Base-by-base conservation (phyloP, 2,888 invertebrate species). In the Coleophora flavipennella region DNA sequence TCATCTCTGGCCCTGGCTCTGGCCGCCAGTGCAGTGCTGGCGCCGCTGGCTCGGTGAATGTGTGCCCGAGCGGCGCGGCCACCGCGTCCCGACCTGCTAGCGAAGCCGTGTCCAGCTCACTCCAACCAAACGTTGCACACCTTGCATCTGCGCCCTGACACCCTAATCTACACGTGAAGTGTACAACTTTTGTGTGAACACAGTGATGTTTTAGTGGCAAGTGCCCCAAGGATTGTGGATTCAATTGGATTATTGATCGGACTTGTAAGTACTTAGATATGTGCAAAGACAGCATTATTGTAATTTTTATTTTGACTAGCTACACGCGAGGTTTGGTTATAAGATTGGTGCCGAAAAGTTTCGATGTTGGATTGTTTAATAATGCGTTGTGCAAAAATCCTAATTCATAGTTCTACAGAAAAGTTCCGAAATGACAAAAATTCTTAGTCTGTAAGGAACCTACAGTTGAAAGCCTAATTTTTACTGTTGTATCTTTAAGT, bases 41-140 rank as follows among this genome's bases (percentile, higher is more conserved):
- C 84, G 3, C 83, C 81, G 1, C 68, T 84, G 72, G 80, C 78
- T 65, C 84, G 85, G 85, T 85, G 85, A 85, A 85, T 80, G 77
- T 80, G 80, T 65, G 80, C 78, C 56, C 59, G 77, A 67, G 79
- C 78, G 62, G 72, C 78, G 44, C 65, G 75, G 44, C 73, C 72
- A 27, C 72, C 73, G 64, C 79, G 78, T 48, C 80, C 79, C 45
- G 75, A 79, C 60, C 65, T 72, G 39, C 60, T 78, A 43, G 81
- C 72, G 36, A 84, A 84, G 59, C 83, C 83, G 48, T 77, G 77
- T 50, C 77, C 80, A 42, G 65, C 79, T 46, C 73, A 72, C 51
- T 65, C 58, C 46, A 67, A 74, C 40, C 77, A 76, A 42, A 78
- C 79, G 13, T 33, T 42, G 29, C 43, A 40, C 10, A 32, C 67